Evolutionary conservation across 1,140 invertebrate genomes (phyloP), one percentile per base, ranked within the genome.

Genomic region (Teleopsis dalmanni): DNA sequence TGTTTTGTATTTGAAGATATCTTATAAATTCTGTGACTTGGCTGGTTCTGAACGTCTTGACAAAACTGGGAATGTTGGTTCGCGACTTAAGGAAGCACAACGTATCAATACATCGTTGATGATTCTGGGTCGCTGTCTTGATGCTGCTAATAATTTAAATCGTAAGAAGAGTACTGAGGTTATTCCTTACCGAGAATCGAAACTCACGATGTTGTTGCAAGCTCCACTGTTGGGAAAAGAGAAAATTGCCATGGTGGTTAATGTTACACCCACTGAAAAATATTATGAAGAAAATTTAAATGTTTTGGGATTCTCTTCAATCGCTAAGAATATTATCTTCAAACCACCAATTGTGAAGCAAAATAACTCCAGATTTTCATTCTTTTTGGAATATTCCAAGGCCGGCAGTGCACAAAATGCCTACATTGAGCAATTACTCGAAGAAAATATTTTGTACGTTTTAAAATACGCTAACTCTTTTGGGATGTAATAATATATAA

Each of bases 71-170:
- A 91, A 88, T 70, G 77, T 79, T n/a, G 92, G 92, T 13, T 81
- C 82, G 3, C 68, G 91, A 14, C 72, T 95, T 16, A 85, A 81
- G 61, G 93, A 98, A 73, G 89, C 91, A 0, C 82, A 87, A 50
- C 88, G 84, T 57, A 96, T 97, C 52, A 97, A 98, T 65, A 84
- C 83, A 2, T 95, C 90, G 16, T 73, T 97, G 1, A 72, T 92
- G 54, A 86, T 92, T 9, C 75, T 98, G 1, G 85, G 90, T 36
- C 74, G 87, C 35, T 95, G 91, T 60, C 81, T 96, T 41, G 81
- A 84, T 56, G 81, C 78, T 26, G 77, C 91, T 54, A 71, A 76
- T 2, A 69, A 72, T 18, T 76, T 76, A 16, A 48, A 57, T 19
- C 65, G 71, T 2, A 70, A 70, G 35, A 67, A 61, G 41, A 71